A percentile compares a stretch with the other conserved stretches of the same genome.
Evolutionary conservation across 2,888 invertebrate genomes (phyloP).

Genomic region (Amiota minor): DNA sequence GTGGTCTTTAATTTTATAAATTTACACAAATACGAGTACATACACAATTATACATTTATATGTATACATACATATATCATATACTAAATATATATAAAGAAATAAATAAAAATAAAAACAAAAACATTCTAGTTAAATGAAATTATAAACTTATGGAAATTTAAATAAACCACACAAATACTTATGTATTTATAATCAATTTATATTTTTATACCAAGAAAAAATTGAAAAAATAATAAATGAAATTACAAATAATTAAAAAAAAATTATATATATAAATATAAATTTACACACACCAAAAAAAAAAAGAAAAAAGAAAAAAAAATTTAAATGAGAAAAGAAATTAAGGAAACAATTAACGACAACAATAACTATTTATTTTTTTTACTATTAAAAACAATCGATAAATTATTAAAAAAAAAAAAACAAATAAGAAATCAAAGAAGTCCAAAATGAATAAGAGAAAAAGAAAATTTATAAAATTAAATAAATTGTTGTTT

Average conservation of each 20-base stretch:
- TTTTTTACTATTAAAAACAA: slow-evolving; percentile 53
- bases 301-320: slow-evolving; percentile 38
- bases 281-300: slow-evolving; percentile 39
- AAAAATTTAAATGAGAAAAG: slow-evolving; percentile 38
- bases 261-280: slow-evolving; percentile 37
- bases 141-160: slow-evolving; percentile 49
- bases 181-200: slow-evolving; percentile 53
- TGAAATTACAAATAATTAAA: slow-evolving; percentile 13
- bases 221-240: slow-evolving; percentile 45
- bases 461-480: slow-evolving; percentile 19
- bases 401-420: not conserved
- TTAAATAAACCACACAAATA: slow-evolving; percentile 50
- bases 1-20: slow-evolving; percentile 27
- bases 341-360: slow-evolving; percentile 40
- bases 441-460: slow-evolving; percentile 29
- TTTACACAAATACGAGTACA: not conserved
- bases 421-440: slow-evolving; percentile 24
- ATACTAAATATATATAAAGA: slow-evolving; percentile 47
- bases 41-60: not conserved
- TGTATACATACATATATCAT: slow-evolving; percentile 41
- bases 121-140: slow-evolving; percentile 47
- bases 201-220: slow-evolving; percentile 66
- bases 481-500: slow-evolving; percentile 28
- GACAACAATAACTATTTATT: slow-evolving; percentile 48
- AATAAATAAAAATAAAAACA: slow-evolving; percentile 48